phyloP scores from a whole-genome alignment of 2,797 vertebrate genomes.

The Semaprochilodus insignis region DNA sequence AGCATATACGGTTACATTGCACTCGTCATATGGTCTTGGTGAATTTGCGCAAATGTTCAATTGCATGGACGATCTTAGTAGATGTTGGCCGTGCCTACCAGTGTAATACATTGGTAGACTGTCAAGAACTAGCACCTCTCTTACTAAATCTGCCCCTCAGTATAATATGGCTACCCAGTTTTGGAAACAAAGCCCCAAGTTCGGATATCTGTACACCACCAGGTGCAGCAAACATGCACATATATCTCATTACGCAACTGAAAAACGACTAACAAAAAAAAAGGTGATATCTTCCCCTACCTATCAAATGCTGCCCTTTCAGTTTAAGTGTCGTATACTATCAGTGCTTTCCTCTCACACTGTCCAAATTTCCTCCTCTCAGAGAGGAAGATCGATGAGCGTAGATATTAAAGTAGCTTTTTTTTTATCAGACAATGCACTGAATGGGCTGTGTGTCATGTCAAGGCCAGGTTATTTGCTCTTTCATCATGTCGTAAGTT shows the following conservation, averaged over 20 bases:
- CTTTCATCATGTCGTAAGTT: slow-evolving; percentile 43
- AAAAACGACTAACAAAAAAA: background rate
- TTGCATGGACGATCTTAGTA: too few relatives aligned
- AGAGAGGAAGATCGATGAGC: slow-evolving; percentile 51
- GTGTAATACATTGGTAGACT: too few relatives aligned
- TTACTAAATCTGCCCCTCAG: too few relatives aligned
- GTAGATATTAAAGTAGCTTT: slow-evolving; percentile 49
- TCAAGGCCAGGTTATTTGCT: slow-evolving; percentile 42
- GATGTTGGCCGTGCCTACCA: too few relatives aligned
- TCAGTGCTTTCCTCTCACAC: slow-evolving; percentile 18
- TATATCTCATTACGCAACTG: background rate
- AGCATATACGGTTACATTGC: too few relatives aligned
- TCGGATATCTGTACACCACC: too few relatives aligned
- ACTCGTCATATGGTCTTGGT: too few relatives aligned
- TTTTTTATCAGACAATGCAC: slow-evolving; percentile 44
- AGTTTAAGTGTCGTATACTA: slow-evolving; percentile 7
- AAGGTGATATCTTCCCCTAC: background rate
- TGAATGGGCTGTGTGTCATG: slow-evolving; percentile 40
- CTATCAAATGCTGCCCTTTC: background rate
- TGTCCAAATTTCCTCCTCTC: slow-evolving; percentile 20
- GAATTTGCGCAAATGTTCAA: too few relatives aligned
- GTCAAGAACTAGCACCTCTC: too few relatives aligned
- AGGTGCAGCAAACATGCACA: too few relatives aligned
- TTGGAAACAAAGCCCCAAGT: too few relatives aligned
- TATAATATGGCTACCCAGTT: too few relatives aligned